phyloP scores from a whole-genome alignment of 2,797 vertebrate genomes.

The Parauchenoglanis punctatus region DNA sequence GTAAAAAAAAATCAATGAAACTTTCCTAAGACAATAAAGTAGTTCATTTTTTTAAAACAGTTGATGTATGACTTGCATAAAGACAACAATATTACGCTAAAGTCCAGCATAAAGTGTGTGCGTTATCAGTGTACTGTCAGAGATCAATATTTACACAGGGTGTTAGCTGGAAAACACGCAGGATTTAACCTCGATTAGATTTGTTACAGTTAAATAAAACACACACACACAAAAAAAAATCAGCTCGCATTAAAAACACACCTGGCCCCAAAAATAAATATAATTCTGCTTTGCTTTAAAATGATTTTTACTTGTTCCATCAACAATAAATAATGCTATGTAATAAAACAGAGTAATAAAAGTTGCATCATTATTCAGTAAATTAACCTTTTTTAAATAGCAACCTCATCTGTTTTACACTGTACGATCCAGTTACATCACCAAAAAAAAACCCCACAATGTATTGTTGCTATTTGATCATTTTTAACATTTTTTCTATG shows the following conservation, averaged over 20 bases:
- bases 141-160: conserved; percentile 34
- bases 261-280: not conserved
- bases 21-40: too few species aligned
- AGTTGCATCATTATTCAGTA: not conserved
- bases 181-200: not conserved
- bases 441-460: not conserved
- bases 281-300: not conserved
- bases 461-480: not conserved
- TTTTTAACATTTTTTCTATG: not conserved
- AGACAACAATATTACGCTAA: not conserved
- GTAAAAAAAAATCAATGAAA: too few species aligned
- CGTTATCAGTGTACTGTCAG: not conserved
- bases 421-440: not conserved
- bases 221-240: not conserved
- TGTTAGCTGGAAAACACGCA: conserved; percentile 6
- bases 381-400: not conserved
- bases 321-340: not conserved
- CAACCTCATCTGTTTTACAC: not conserved
- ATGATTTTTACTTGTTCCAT: too few species aligned
- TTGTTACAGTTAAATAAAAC: not conserved
- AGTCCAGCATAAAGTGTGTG: not conserved
- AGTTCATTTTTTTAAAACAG: not conserved
- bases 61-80: not conserved
- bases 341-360: not conserved
- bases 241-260: not conserved